Evolutionary conservation across 2,888 invertebrate species (phyloP).

Genomic region (Thumatha senex): DNA sequence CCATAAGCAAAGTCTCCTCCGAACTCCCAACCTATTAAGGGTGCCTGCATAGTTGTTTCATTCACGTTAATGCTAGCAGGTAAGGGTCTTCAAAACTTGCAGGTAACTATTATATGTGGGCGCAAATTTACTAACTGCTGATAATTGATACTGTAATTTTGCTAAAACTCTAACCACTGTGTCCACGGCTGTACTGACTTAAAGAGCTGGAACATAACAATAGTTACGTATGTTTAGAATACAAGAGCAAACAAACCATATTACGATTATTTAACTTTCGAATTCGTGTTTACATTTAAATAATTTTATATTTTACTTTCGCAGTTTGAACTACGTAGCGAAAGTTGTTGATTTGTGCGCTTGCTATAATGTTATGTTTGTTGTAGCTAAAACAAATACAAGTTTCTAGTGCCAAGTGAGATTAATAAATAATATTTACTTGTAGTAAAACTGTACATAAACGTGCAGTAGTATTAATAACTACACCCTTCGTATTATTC

Average conservation of each 20-base stretch:
- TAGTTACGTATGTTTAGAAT: not conserved
- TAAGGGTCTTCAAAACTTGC: too few relatives aligned
- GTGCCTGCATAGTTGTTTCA: too few relatives aligned
- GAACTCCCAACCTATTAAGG: too few relatives aligned
- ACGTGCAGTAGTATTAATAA: not conserved
- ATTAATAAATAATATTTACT: not conserved
- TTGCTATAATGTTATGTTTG: not conserved
- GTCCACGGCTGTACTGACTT: too few relatives aligned
- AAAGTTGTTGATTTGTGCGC: not conserved
- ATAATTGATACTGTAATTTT: too few relatives aligned
- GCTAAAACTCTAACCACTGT: too few relatives aligned
- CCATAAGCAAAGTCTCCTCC: too few relatives aligned
- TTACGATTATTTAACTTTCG: slow-evolving; percentile 5
- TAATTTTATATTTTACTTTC: not conserved
- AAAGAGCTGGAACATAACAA: too few relatives aligned
- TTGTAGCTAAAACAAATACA: not conserved
- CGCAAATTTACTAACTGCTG: too few relatives aligned
- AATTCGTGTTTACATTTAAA: not conserved
- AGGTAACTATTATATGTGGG: too few relatives aligned
- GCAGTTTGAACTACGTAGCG: not conserved
- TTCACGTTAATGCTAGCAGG: too few relatives aligned
- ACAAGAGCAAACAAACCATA: not conserved
- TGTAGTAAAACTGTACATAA: not conserved
- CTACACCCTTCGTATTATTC: not conserved
- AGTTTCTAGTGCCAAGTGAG: not conserved